Evolutionary conservation across 2,797 vertebrate genomes (phyloP).

Genomic region (Spondyliosoma cantharus): DNA sequence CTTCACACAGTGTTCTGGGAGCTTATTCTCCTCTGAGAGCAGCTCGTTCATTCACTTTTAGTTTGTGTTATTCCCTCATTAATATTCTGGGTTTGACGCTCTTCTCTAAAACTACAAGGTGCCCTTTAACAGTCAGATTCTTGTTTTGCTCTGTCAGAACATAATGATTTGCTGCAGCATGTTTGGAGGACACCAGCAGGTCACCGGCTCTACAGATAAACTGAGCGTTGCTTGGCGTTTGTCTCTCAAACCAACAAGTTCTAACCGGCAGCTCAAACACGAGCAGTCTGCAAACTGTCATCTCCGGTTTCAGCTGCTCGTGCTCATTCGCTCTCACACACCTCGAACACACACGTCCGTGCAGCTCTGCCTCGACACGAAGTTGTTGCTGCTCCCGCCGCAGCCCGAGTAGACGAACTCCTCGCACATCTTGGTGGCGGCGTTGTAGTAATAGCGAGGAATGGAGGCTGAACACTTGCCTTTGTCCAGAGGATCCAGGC

Average conservation of each 20-base stretch:
- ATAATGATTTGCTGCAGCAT: slow-evolving; percentile 3
- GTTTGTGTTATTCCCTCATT: no score
- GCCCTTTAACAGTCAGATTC: slow-evolving; percentile 1
- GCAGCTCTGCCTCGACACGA: slow-evolving; percentile 84
- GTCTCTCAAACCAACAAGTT: slow-evolving; percentile 2
- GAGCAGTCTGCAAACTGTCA: neutral
- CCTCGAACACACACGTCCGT: slow-evolving; percentile 87
- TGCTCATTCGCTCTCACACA: slow-evolving; percentile 53
- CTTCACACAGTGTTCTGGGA: no score
- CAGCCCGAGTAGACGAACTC: slow-evolving; percentile 91
- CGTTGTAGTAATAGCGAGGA: slow-evolving; percentile 91
- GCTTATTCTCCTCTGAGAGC: no score
- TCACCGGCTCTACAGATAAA: slow-evolving; percentile 18
- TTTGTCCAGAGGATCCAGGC: slow-evolving; percentile 89
- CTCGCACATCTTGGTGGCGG: slow-evolving; percentile 84
- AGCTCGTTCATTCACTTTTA: no score
- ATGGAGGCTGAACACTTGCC: slow-evolving; percentile 90
- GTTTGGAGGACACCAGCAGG: slow-evolving; percentile 23
- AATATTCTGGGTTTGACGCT: no score
- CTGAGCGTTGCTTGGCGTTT: slow-evolving; percentile 13
- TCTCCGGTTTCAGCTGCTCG: neutral
- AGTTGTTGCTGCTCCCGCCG: slow-evolving; percentile 94
- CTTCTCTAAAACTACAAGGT: no score
- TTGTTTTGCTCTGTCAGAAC: slow-evolving; percentile 14
- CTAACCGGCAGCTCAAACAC: slow-evolving; percentile 3